These are phyloP conservation scores for Oryzias javanicus DNA, from an alignment of 2,113 vertebrate species.

Conservation along the genomic window DNA sequence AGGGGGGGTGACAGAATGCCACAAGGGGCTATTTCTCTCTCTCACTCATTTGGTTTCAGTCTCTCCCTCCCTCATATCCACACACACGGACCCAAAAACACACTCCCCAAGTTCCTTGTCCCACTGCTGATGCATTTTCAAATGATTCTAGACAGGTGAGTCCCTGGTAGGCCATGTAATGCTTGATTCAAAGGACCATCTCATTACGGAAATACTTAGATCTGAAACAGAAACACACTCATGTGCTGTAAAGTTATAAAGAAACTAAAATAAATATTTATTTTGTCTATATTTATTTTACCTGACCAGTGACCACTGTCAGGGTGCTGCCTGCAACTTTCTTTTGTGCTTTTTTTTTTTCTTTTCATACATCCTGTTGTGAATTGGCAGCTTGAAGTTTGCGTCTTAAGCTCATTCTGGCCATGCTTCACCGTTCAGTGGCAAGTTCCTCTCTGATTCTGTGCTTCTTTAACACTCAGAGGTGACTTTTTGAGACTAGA, in stretches of 20 bases:
- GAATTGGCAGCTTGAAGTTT: too few relatives aligned
- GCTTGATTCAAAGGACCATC: slow-evolving; percentile 38
- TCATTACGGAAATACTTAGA: slow-evolving; percentile 42
- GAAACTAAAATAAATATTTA: too few relatives aligned
- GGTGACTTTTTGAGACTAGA: too few relatives aligned
- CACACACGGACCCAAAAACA: slow-evolving; percentile 1
- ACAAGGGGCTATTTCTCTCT: slow-evolving; percentile 55
- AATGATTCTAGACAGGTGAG: slow-evolving; percentile 47
- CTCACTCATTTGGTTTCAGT: slow-evolving; percentile 1
- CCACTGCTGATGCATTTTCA: slow-evolving; percentile 46
- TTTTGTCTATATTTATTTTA: too few relatives aligned
- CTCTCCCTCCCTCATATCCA: background rate
- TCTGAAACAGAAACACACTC: slow-evolving; percentile 18
- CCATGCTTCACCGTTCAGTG: too few relatives aligned
- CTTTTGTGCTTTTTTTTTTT: too few relatives aligned
- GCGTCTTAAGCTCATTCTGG: too few relatives aligned
- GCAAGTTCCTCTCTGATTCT: too few relatives aligned
- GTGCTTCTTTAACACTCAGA: too few relatives aligned
- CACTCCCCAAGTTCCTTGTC: slow-evolving; percentile 30
- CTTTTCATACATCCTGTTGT: too few relatives aligned
- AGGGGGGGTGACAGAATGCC: slow-evolving; percentile 65
- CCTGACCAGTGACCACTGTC: too few relatives aligned
- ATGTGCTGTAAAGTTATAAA: background rate
- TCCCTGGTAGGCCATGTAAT: slow-evolving; percentile 42
- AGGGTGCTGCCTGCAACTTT: too few relatives aligned